Evolutionary conservation across 2,797 vertebrate species (phyloP), one percentile per base, ranked within the genome.

Genomic region (Perdix hodgsoniae): DNA sequence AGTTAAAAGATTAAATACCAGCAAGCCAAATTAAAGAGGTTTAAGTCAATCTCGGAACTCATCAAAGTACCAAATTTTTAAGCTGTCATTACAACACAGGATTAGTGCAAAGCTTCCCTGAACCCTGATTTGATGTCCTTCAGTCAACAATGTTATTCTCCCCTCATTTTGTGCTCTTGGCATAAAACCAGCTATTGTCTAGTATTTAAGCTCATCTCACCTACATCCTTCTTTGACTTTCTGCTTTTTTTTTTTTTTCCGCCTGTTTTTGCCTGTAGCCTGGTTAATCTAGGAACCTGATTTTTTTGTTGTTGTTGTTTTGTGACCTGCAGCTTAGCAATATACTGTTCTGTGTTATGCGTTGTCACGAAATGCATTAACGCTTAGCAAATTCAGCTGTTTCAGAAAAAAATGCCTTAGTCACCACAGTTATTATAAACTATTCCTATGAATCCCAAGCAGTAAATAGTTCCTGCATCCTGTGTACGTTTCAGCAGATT

Each of bases 11-110:
- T 99, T 99, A 99, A 98, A 98, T 97, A 97, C 97, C 94, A 94
- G 97, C 92, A 97, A 98, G 98, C 97, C 98, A 99, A 99, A 99
- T 99, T 98, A 98, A 99, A 99, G 98, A 98, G 98, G 97, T 98
- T 99, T 99, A 98, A 98, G 90, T 97, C 98, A 99, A 98, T 99
- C 98, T 98, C 98, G 79, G 97, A 98, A 98, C 98, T 99, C 98
- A 99, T 99, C 98, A 98, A 98, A 98, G 96, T 95, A 97, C 97
- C 97, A 97, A 97, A 98, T 97, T 98, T 98, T 98, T 98, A 98
- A 98, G 98, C 98, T 98, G 97, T 98, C 98, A 98, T 98, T 98
- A 98, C 97, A 98, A 98, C 97, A 96, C 94, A 94, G 98, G 98
- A 99, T 99, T 99, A 98, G 97, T 94, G 96, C 97, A 97, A 98